A percentile compares a stretch with the other conserved stretches of the same genome.
These are phyloP conservation scores for Pseudochirops cupreus DNA, from an alignment of 2,797 vertebrate genomes.

Conservation along the genomic window DNA sequence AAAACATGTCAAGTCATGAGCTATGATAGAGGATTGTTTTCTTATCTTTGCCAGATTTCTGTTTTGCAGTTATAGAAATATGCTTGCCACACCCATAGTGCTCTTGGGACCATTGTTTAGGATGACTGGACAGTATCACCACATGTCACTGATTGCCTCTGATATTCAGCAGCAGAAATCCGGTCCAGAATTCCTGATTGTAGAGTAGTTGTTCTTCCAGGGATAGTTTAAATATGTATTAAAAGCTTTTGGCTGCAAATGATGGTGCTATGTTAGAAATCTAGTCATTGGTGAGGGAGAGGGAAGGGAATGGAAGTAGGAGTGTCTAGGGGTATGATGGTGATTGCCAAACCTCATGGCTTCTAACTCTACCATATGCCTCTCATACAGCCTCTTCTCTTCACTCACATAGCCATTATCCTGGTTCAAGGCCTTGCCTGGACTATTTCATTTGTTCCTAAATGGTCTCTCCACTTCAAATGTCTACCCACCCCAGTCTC, in stretches of 20 bases:
- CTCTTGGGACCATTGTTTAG: constrained; percentile 16
- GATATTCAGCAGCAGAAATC: constrained; percentile 2
- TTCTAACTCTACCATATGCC: not conserved
- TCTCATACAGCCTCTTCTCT: not conserved
- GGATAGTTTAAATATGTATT: not conserved
- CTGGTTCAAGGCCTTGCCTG: not conserved
- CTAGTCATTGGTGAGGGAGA: not conserved
- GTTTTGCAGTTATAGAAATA: constrained; percentile 40
- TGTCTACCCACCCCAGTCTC: not conserved
- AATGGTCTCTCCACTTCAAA: not conserved
- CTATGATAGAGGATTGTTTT: not conserved
- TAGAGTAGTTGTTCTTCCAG: not conserved
- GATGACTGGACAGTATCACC: constrained; percentile 6
- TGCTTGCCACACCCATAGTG: constrained; percentile 2
- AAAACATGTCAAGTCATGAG: not conserved
- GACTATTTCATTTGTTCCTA: not conserved
- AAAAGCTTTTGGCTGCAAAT: not conserved
- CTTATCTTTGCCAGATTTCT: constrained; percentile 3
- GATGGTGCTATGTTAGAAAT: not conserved
- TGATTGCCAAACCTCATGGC: not conserved
- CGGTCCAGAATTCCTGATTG: constrained; percentile 15
- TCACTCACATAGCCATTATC: not conserved
- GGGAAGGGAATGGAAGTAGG: not conserved
- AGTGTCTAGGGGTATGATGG: not conserved
- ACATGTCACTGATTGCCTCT: not conserved